Evolutionary conservation across 2,113 vertebrate species (phyloP), one percentile per base, ranked within the genome.

Genomic region (Sterrhoptilus dennistouni): DNA sequence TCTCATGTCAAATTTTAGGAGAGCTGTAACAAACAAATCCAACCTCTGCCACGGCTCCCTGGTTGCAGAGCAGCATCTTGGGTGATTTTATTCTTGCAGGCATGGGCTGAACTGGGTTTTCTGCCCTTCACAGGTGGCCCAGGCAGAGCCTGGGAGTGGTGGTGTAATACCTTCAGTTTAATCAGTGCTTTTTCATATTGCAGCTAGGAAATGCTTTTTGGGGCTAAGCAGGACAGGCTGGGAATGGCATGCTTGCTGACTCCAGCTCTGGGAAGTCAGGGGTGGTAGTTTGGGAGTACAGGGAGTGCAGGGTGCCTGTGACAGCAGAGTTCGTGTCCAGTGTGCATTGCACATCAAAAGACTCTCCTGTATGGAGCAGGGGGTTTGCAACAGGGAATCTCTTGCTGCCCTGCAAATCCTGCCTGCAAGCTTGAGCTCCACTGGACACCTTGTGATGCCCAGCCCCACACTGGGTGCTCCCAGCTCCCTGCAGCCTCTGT

Each of bases 21-120:
- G 66, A 59, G 35, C 45, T 3, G 1, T 40, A 54, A 35, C 7
- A 29, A 56, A 64, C 0, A 0, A 85, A 69, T 66, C 31, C 53
- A n/a, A 31, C 9, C 68, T 76, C 57, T 8, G 3, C 54, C 33
- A 77, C 6, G 3, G 33, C 74, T 64, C 52, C 27, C 16, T 0
- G 0, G 9, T 36, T 72, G 60, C 64, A 53, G 50, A 50, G 66
- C 49, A 79, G 70, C 74, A 17, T 36, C 4, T 12, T 2, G 11
- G 28, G 33, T 60, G 76, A 64, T 90, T 86, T 86, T 81, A 47
- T 89, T 89, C 56, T 54, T 66, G 84, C 47, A 64, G 65, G 25
- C 36, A 28, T 9, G 35, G 47, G 24, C 71, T 86, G 87, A 83
- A 47, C 38, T 93, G 88, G 29, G 45, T 94, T 95, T 93, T 88